Evolutionary conservation across 2,888 invertebrate genomes (phyloP), one percentile per base, ranked within the genome.

Genomic region (Caenorhabditis doughertyi): DNA sequence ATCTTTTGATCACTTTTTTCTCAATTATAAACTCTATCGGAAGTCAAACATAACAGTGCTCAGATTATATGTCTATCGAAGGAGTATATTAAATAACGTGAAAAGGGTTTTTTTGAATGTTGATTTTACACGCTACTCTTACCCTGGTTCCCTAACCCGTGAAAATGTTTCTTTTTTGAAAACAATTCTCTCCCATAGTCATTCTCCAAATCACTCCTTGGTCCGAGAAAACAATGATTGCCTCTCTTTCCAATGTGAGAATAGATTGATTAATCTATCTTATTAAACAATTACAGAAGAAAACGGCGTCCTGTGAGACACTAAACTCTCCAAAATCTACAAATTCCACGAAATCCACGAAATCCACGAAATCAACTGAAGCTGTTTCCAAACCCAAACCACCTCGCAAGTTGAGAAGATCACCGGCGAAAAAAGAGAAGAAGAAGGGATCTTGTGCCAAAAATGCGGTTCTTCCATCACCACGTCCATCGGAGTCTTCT

Each of bases 191-290:
- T 25, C n/a, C 13, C 27, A 25, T 4, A 49, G 18, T 47, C 25
- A 21, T 21, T n/a, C n/a, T n/a, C 18, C n/a, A 9, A 44, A 65
- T 53, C 64, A 58, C 62, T 62, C 44, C 73, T 73, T 58, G 42
- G 39, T 68, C 51, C 53, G 60, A 60, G 51, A 47, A 55, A 56
- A 29, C 35, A 76, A n/a, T 76, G 76, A 60, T 51, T 42, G 51
- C 47, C 47, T 67, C 67, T 44, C 56, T 58, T 32, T 65, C 27
- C 39, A 76, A 76, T 60, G 76, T 76, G 60, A 56, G 16, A 51
- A 51, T n/a, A n/a, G n/a, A n/a, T n/a, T n/a, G n/a, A n/a, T n/a
- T n/a, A n/a, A n/a, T n/a, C n/a, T n/a, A n/a, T n/a, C n/a, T n/a
- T n/a, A n/a, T n/a, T n/a, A n/a, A n/a, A n/a, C n/a, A n/a, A n/a